Conservation (phyloP, 2,113 vertebrate genomes). For the Elaphurus davidianus region DNA sequence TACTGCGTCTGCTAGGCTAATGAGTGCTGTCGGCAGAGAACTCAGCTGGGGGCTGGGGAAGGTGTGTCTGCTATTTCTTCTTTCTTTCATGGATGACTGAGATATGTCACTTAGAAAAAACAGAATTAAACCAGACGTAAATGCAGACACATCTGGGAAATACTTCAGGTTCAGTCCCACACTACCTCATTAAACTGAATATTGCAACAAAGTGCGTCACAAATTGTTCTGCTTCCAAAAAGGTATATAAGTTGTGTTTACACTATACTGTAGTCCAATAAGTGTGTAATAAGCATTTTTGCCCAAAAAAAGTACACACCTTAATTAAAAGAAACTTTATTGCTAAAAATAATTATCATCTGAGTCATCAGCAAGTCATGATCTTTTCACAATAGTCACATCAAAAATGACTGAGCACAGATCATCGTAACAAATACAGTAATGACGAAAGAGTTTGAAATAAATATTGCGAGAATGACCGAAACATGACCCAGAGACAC, state of each 20-base stretch:
- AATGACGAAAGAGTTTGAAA: not conserved
- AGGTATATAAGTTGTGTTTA: not conserved
- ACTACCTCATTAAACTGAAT: not conserved
- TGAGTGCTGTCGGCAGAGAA: fast-evolving
- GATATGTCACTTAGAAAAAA: not conserved
- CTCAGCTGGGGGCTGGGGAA: fast-evolving
- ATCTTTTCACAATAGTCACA: not conserved
- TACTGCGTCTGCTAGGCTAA: not conserved
- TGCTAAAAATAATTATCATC: not conserved
- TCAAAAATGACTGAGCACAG: not conserved
- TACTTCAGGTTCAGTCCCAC: not conserved
- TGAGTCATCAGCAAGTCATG: not conserved
- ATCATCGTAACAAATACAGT: not conserved
- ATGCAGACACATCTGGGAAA: not conserved
- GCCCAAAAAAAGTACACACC: not conserved
- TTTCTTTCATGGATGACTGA: too few relatives aligned
- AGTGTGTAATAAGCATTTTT: not conserved
- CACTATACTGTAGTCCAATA: not conserved
- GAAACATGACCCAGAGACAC: too few relatives aligned
- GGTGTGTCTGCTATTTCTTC: fast-evolving
- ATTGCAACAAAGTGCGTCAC: not conserved
- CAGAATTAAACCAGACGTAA: not conserved
- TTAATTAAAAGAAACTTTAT: not conserved
- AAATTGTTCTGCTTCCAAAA: not conserved
- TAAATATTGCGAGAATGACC: not conserved